Conservation (phyloP, 2,797 vertebrate species). For the Notolepis coatsorum region DNA sequence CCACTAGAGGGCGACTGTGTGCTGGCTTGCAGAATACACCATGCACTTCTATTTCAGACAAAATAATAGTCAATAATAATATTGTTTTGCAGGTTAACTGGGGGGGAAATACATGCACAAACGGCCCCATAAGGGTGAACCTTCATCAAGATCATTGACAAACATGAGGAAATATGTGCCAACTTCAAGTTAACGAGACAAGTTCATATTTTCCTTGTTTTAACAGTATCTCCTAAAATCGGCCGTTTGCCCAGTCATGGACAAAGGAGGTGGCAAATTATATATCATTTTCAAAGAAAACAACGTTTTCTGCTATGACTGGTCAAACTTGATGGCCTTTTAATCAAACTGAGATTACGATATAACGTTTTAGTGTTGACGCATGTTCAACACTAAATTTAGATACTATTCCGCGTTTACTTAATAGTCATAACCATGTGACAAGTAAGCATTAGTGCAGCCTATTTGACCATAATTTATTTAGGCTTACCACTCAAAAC, state of each 20-base stretch:
- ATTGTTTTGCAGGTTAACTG: slow-evolving; percentile 69
- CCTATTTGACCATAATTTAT: slow-evolving; percentile 33
- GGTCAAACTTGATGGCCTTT: slow-evolving; percentile 67
- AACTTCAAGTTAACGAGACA: slow-evolving; percentile 80
- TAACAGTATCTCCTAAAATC: slow-evolving; percentile 80
- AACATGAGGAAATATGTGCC: slow-evolving; percentile 56
- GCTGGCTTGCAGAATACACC: slow-evolving; percentile 70
- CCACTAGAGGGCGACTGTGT: slow-evolving; percentile 76
- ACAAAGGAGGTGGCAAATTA: slow-evolving; percentile 34
- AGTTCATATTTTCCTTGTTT: slow-evolving; percentile 87
- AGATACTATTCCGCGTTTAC: slow-evolving; percentile 38
- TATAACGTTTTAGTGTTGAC: slow-evolving; percentile 81
- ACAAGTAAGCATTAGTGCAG: slow-evolving; percentile 60
- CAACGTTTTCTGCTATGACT: slow-evolving; percentile 60
- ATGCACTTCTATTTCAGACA: slow-evolving; percentile 81
- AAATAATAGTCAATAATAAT: slow-evolving; percentile 83
- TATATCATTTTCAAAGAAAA: slow-evolving; percentile 28
- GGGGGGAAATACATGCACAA: slow-evolving; percentile 53
- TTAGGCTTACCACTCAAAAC: slow-evolving; percentile 55
- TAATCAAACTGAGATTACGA: slow-evolving; percentile 63
- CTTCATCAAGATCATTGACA: slow-evolving; percentile 47
- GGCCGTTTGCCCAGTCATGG: slow-evolving; percentile 50
- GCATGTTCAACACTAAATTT: slow-evolving; percentile 76
- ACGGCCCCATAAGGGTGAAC: slow-evolving; percentile 50
- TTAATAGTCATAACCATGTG: slow-evolving; percentile 36